A percentile compares a stretch with the other conserved stretches of the same genome.
phyloP scores from a whole-genome alignment of 1,140 invertebrate species.

The Venturia canescens region DNA sequence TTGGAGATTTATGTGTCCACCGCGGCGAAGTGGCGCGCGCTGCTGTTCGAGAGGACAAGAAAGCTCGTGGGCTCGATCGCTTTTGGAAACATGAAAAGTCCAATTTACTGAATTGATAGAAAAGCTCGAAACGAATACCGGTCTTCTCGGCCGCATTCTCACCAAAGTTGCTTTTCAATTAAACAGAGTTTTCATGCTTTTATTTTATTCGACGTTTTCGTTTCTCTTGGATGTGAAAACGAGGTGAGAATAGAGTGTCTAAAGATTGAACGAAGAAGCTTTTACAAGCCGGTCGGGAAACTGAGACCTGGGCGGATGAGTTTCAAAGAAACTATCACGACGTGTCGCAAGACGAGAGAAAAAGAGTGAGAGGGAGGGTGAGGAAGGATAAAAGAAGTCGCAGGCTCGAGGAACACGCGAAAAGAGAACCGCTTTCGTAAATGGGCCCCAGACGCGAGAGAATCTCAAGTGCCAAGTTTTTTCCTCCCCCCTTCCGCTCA shows the following conservation, averaged over 20 bases:
- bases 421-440: slow-evolving; percentile 26
- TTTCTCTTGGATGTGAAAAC: neutral
- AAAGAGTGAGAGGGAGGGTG: neutral
- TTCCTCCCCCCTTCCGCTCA: slow-evolving; percentile 29
- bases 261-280: slow-evolving; percentile 23
- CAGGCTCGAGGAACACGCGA: slow-evolving; percentile 1
- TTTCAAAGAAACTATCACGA: slow-evolving; percentile 40
- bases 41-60: too few relatives aligned
- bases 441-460: slow-evolving; percentile 24
- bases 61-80: too few relatives aligned
- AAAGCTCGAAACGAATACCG: too few relatives aligned
- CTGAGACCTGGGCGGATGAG: slow-evolving; percentile 27
- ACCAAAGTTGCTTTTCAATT: neutral
- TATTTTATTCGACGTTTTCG: neutral
- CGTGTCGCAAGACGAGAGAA: slow-evolving; percentile 19
- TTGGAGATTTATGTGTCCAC: too few relatives aligned
- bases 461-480: slow-evolving; percentile 14
- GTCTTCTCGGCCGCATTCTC: too few relatives aligned
- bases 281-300: neutral
- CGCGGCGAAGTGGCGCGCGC: too few relatives aligned
- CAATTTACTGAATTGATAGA: too few relatives aligned
- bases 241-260: slow-evolving; percentile 31
- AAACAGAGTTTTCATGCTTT: neutral
- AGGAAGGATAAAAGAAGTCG: neutral
- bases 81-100: too few relatives aligned